Base-by-base conservation (phyloP, 2,113 vertebrate genomes). In the Paralichthys olivaceus region DNA sequence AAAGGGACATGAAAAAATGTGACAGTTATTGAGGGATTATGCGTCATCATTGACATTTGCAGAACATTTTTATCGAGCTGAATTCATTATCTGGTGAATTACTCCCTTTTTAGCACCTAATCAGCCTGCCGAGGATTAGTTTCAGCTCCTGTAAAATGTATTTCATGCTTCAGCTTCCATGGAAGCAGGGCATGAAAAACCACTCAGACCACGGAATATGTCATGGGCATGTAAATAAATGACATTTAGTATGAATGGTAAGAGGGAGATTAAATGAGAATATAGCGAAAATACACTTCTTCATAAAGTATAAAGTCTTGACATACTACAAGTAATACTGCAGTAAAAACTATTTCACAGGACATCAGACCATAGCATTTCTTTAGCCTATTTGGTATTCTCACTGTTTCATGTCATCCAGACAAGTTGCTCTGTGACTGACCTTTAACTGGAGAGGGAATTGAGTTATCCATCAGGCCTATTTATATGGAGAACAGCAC, bases 31-130 rank as follows among this genome's bases (percentile, higher is more conserved):
- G 81, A 87, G 70, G 80, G 79, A 91, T 92, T 89, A 86, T 84
- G 85, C 74, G 59, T 89, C 87, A 91, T 88, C 82, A 58, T 78
- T 93, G 90, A 91, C 92, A 93, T 93, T 93, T 87, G 74, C 88
- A 71, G 79, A 91, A 80, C 75, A 80, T 81, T 91, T 91, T 84
- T 90, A 89, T 90, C 17, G 58, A 90, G 86, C 83, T 57, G 65
- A 81, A 83, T 89, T 91, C 88, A 92, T 94, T 94, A 91, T 90
- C 69, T 83, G 86, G 74, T 85, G 83, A 94, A 92, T 93, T 90
- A 91, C 66, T 88, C 89, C 80, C 78, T 62, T 56, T 93, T 93
- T 90, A 93, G 91, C 83, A 87, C 72, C 87, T 91, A 92, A 94
- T 94, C 89, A 92, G 83, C 58, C 80, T 19, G 34, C 70, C 5